Evolutionary conservation across 2,113 vertebrate species (phyloP).

Genomic region (Myodes glareolus): DNA sequence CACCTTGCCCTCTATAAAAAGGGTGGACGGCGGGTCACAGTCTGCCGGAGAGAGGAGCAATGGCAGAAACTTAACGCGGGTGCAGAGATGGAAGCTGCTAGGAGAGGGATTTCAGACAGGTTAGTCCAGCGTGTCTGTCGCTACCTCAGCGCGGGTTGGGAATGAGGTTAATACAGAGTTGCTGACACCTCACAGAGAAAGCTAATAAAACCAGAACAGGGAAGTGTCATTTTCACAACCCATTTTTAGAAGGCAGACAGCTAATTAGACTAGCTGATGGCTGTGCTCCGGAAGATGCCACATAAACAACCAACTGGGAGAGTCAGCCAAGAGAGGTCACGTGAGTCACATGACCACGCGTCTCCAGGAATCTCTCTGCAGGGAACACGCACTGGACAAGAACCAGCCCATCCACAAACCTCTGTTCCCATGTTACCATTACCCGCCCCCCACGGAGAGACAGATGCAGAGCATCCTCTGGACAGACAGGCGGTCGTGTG

Average conservation of each 20-base stretch:
- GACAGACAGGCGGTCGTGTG: too few species aligned
- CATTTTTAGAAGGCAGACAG: slow-evolving; percentile 52
- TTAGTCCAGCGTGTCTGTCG: not conserved
- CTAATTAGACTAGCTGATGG: slow-evolving; percentile 46
- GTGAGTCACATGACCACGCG: not conserved
- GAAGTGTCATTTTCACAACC: slow-evolving; percentile 12
- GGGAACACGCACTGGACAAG: not conserved
- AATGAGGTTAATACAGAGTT: not conserved
- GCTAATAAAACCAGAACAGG: not conserved
- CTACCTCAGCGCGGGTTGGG: not conserved
- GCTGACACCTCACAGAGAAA: not conserved
- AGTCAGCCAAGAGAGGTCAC: not conserved
- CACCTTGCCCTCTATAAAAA: not conserved
- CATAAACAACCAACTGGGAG: not conserved
- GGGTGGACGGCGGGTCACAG: not conserved
- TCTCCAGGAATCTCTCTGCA: not conserved
- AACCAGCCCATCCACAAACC: not conserved
- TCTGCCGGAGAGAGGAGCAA: not conserved
- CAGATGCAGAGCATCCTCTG: not conserved
- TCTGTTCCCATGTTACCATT: not conserved
- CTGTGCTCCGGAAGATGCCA: not conserved
- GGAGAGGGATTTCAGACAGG: not conserved
- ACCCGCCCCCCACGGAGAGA: not conserved
- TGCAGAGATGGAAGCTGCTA: not conserved
- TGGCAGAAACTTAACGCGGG: not conserved